Evolutionary conservation across 2,113 vertebrate species (phyloP), one percentile per base, ranked within the genome.

Genomic region (Trematomus loennbergii): DNA sequence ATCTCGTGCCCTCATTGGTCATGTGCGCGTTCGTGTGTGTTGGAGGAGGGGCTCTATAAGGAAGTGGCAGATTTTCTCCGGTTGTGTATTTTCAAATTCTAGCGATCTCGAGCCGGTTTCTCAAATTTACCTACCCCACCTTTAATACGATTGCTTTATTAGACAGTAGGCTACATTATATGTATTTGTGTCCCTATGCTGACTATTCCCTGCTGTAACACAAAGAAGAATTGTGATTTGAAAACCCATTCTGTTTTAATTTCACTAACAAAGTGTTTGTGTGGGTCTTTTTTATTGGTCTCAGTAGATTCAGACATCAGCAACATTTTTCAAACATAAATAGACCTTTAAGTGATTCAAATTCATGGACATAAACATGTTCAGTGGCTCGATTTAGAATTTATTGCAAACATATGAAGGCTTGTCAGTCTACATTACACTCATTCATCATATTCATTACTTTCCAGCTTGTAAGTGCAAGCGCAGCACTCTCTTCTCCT

Each of bases 321-420:
- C 9, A 54, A 64, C 10, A 33, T 64, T 25, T 5, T 11, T 63
- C 11, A 72, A 72, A 72, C n/a, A 63, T 18, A 64, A 17, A 9
- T 12, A 25, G 12, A 29, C 54, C 53, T 53, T 10, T 48, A 76
- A 67, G 0, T 46, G 57, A 82, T 79, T 74, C 57, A 82, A 87
- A 91, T 63, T 58, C 63, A 87, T 1, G 33, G 60, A 90, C 58
- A 83, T 48, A 82, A 72, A 81, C 64, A 82, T 70, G 52, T 87
- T 79, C 25, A 73, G 81, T 69, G 40, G 81, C 86, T 89, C 92
- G 84, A 87, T 89, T 84, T 88, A 80, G 12, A 83, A 93, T 93
- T 93, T 94, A 93, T 93, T 94, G 61, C 75, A 86, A 82, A 91
- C 82, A 86, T 43, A 78, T 85, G 87, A 87, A 81, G 82, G 40